Conservation (phyloP, 2,113 vertebrate genomes). For the Toxostoma redivivum region DNA sequence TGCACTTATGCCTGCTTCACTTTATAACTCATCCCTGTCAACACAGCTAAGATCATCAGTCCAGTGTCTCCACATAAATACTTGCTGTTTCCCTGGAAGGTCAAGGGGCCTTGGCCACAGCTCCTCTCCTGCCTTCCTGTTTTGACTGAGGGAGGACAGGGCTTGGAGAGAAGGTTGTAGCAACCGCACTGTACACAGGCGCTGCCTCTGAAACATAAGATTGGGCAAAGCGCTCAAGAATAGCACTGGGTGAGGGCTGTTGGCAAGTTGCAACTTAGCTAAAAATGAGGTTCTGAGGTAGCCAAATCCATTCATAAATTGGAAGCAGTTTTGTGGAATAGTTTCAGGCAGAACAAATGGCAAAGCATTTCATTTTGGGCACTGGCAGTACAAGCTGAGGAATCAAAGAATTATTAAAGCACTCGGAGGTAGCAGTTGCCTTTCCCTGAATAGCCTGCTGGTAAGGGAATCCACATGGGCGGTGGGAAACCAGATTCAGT, state of each 20-base stretch:
- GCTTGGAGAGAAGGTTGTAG: conserved; percentile 26
- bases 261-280: conserved; percentile 22
- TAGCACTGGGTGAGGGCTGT: conserved; percentile 45
- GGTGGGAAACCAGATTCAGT: conserved; percentile 26
- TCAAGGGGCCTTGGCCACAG: conserved; percentile 32
- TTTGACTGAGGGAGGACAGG: conserved; percentile 38
- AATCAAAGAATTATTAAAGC: conserved; percentile 61
- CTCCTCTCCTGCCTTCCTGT: conserved; percentile 52
- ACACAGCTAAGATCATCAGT: conserved; percentile 15
- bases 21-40: conserved; percentile 62
- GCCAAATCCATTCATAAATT: conserved; percentile 65
- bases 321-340: conserved; percentile 63
- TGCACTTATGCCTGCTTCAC: background rate
- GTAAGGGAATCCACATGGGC: background rate
- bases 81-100: conserved; percentile 24
- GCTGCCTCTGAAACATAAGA: conserved; percentile 24
- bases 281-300: conserved; percentile 52
- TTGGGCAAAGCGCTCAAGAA: conserved; percentile 9
- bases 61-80: conserved; percentile 22
- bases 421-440: conserved; percentile 34
- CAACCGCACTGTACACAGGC: conserved; percentile 7
- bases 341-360: conserved; percentile 66
- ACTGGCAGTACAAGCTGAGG: conserved; percentile 59
- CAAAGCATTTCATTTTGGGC: conserved; percentile 56
- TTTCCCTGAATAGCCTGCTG: background rate